These are phyloP conservation scores for Carabus problematicus DNA, from an alignment of 2,888 invertebrate genomes.

Conservation along the genomic window DNA sequence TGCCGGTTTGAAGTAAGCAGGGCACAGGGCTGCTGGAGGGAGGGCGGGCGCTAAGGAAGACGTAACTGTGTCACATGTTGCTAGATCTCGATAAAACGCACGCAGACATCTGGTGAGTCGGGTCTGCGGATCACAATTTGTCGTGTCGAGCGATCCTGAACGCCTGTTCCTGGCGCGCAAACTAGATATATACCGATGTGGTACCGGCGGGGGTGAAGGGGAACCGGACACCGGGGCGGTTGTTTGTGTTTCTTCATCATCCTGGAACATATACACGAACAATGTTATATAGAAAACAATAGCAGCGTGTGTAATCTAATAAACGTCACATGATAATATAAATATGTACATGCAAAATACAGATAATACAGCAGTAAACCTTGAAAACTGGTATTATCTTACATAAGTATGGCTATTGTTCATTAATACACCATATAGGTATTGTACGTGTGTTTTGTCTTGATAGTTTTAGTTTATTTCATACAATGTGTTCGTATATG, in stretches of 20 bases:
- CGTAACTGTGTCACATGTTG: constrained; percentile 60
- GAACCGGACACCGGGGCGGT: constrained; percentile 16
- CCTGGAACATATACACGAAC: background rate
- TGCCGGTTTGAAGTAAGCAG: constrained; percentile 63
- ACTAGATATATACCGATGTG: constrained; percentile 28
- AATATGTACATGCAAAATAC: no score
- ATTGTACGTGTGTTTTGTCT: no score
- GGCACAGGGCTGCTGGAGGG: constrained; percentile 60
- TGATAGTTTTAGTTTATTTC: no score
- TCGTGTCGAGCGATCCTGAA: constrained; percentile 31
- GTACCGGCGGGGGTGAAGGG: constrained; percentile 32
- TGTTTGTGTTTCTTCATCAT: constrained; percentile 9
- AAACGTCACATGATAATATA: no score
- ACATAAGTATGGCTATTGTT: no score
- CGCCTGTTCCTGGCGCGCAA: constrained; percentile 32
- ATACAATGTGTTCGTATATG: no score
- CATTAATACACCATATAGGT: no score
- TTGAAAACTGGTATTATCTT: no score
- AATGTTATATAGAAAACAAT: no score
- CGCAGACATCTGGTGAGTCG: constrained; percentile 59
- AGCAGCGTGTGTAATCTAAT: no score
- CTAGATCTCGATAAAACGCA: constrained; percentile 61
- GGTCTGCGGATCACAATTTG: constrained; percentile 47
- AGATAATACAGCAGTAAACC: no score
- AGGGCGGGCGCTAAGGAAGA: constrained; percentile 60